These are phyloP conservation scores for Drosophila biarmipes DNA, from an alignment of 1,140 invertebrate species.

Conservation along the genomic window DNA sequence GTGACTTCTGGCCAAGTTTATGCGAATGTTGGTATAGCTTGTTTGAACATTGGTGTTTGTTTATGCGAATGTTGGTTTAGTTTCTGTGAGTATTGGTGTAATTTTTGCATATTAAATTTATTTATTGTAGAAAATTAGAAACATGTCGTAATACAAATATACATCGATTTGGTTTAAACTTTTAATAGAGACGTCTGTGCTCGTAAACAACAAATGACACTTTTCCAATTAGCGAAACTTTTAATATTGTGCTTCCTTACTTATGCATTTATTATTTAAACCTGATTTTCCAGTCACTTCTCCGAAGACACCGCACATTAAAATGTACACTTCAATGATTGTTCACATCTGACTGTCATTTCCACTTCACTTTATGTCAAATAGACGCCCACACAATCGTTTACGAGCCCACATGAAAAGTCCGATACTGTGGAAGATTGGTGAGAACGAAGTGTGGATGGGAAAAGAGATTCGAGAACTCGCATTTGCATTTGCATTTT, in stretches of 20 bases:
- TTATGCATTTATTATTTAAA: constrained; percentile 20
- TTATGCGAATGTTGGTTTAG: not conserved
- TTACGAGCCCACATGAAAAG: constrained; percentile 19
- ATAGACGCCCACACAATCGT: constrained; percentile 36
- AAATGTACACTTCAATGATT: constrained; percentile 20
- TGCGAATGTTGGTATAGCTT: too few relatives aligned
- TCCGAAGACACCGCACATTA: constrained; percentile 5
- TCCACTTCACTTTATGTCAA: constrained; percentile 35
- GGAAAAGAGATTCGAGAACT: constrained; percentile 19
- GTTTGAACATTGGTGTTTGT: not conserved
- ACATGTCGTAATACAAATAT: too few relatives aligned
- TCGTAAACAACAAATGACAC: not conserved
- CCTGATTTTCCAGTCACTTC: constrained; percentile 31
- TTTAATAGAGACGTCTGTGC: not conserved
- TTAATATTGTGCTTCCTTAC: constrained; percentile 1
- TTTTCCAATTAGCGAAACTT: constrained; percentile 8
- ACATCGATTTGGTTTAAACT: not conserved
- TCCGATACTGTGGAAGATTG: constrained; percentile 17
- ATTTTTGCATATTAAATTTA: too few relatives aligned
- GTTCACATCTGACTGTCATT: constrained; percentile 40
- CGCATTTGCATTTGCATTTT: constrained; percentile 54
- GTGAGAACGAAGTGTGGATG: constrained; percentile 21
- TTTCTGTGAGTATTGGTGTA: not conserved
- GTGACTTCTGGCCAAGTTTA: too few relatives aligned
- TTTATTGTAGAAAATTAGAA: too few relatives aligned